phyloP scores from a whole-genome alignment of 1,140 invertebrate species.

The Solenopsis invicta region DNA sequence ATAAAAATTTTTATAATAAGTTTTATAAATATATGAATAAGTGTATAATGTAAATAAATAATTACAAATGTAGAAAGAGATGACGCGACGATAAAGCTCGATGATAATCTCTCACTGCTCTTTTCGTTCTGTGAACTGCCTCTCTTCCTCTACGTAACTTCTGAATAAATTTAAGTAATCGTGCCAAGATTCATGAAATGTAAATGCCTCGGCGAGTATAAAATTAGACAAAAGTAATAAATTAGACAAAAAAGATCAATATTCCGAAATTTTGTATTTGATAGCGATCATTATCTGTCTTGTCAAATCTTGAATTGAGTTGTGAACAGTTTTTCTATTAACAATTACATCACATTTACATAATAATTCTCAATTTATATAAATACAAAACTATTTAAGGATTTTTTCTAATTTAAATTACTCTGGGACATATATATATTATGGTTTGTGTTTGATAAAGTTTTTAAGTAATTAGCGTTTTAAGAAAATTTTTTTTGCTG shows the following conservation, averaged over 20 bases:
- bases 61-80: constrained; percentile 3
- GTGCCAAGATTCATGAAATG: constrained; percentile 75
- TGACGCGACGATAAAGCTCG: neutral
- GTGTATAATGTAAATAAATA: constrained; percentile 22
- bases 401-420: neutral
- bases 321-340: neutral
- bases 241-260: neutral
- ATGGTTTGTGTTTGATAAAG: neutral
- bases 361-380: constrained; percentile 13
- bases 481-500: neutral
- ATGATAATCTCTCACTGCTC: constrained; percentile 19
- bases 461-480: neutral
- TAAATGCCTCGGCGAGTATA: too few species aligned
- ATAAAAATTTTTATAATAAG: neutral
- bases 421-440: neutral
- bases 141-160: constrained; percentile 78
- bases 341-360: neutral
- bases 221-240: too few species aligned
- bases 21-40: constrained; percentile 25
- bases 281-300: neutral
- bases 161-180: constrained; percentile 78
- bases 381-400: neutral
- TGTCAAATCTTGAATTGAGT: neutral
- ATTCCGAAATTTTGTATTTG: neutral
- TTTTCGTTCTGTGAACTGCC: constrained; percentile 24